Base-by-base conservation (phyloP, 2,113 vertebrate species). In the Candoia aspera region DNA sequence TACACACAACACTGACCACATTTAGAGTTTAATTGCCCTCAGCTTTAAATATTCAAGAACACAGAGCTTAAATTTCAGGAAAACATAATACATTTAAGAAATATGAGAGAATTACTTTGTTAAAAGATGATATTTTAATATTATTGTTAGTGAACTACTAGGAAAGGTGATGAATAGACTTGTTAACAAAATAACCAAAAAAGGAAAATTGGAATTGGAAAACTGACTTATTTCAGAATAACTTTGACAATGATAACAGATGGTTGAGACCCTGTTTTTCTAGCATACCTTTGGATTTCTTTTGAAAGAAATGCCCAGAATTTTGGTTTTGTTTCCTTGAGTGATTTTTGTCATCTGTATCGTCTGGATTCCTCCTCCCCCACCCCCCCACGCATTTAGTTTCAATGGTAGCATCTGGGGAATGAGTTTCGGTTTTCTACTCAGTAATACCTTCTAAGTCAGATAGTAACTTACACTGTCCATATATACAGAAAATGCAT, bases 401-500 rank as follows among this genome's bases (percentile, higher is more conserved):
- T 90, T 79, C 94, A 93, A 90, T 95, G 95, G 96, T 94, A 95
- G 91, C 79, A 87, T 90, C 90, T 94, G 57, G 24, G 29, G 90
- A 90, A 37, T 91, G 93, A 92, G 93, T 94, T 94, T 96, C 94
- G 91, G 94, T 96, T 97, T 96, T 95, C 96, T 96, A 95, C 94
- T 86, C 89, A 95, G 91, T 95, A 93, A 94, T 0, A 91, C 62
- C 95, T 95, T 86, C 57, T 90, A 91, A 96, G 96, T 95, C 95
- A 96, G 68, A 55, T 84, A 94, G 92, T 95, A 95, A 93, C 96
- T 95, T 95, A 93, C 95, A 95, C 94, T 96, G 94, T 92, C 92
- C 96, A 94, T 94, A 92, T 87, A 95, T 87, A 96, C 64, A 95
- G 94, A 95, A 96, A 96, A 85, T 95, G 93, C 95, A 94, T 95